Base-by-base conservation (phyloP, 2,888 invertebrate genomes). In the Limulus polyphemus region DNA sequence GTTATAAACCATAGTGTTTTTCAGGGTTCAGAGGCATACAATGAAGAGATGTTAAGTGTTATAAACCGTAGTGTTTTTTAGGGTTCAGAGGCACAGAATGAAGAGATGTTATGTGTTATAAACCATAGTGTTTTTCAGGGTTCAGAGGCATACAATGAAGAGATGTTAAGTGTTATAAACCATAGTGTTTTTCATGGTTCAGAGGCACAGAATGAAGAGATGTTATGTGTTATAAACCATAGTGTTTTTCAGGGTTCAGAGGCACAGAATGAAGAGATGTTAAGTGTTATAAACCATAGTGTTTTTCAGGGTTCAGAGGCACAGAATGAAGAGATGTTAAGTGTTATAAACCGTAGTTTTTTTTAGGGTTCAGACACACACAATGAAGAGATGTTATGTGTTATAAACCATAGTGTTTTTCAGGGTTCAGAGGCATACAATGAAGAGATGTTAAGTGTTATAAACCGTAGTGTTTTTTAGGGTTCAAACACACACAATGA, bases 251-350 rank as follows among this genome's bases (percentile, higher is more conserved):
- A 83, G 82, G 88, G 85, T 11, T 78, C 81, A 1, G 93, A 95
- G 74, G 89, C 89, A 68, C 71, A 82, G 3, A 95, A 90, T 73
- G 92, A 95, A 75, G 79, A 80, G 3, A 78, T 95, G 1, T 76
- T 93, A 66, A 88, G 89, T 73, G 83, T 82, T 61, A 87, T 97
- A 63, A 95, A 95, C 75, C n/a, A n/a, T n/a, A n/a, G n/a, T n/a
- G n/a, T n/a, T n/a, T n/a, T n/a, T 10, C 70, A 83, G 82, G 88
- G 85, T 11, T 78, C 81, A 1, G 93, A 95, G 74, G 89, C 89
- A 68, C 71, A 82, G 3, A 95, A 90, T 73, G 92, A 95, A 75
- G 79, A 80, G 3, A 78, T 95, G 1, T 76, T 93, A 66, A 88
- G 89, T 73, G 83, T 82, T 61, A 87, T 97, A 63, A 95, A 95